Evolutionary conservation across 1,140 invertebrate species (phyloP).

Genomic region (Ylistrum balloti): DNA sequence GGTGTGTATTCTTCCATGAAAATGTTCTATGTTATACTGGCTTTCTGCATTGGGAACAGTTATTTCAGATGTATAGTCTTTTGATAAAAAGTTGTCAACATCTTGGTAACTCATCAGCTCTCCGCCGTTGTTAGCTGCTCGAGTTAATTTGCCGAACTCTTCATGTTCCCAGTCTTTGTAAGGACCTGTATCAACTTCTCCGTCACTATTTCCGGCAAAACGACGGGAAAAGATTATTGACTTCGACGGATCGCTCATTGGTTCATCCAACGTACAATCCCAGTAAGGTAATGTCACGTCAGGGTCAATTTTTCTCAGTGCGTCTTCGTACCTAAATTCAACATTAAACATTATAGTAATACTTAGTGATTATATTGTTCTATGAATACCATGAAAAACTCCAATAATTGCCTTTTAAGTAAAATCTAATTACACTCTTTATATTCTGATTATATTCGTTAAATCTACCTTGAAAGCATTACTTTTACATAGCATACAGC

Average conservation of each 20-base stretch:
- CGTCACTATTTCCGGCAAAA: slow-evolving; percentile 43
- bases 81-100: slow-evolving; percentile 50
- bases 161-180: slow-evolving; percentile 5
- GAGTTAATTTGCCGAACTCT: not conserved
- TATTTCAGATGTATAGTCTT: slow-evolving; percentile 34
- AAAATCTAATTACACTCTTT: too few species aligned
- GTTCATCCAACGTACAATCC: slow-evolving; percentile 53
- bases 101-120: slow-evolving; percentile 43
- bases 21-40: slow-evolving; percentile 18
- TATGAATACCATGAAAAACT: too few species aligned
- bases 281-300: slow-evolving; percentile 55
- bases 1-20: too few species aligned
- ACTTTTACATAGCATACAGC: too few species aligned
- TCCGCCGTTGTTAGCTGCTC: slow-evolving; percentile 41
- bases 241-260: slow-evolving; percentile 43
- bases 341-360: not conserved
- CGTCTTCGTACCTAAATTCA: too few species aligned
- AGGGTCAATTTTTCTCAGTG: too few species aligned
- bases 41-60: slow-evolving; percentile 47
- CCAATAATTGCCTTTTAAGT: too few species aligned
- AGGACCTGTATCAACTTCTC: slow-evolving; percentile 50
- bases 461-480: too few species aligned
- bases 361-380: too few species aligned
- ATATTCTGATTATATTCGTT: too few species aligned
- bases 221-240: slow-evolving; percentile 34